A percentile compares a stretch with the other conserved stretches of the same genome.
Conservation (phyloP, 2,113 vertebrate genomes). For the Opisthocomus hoazin region DNA sequence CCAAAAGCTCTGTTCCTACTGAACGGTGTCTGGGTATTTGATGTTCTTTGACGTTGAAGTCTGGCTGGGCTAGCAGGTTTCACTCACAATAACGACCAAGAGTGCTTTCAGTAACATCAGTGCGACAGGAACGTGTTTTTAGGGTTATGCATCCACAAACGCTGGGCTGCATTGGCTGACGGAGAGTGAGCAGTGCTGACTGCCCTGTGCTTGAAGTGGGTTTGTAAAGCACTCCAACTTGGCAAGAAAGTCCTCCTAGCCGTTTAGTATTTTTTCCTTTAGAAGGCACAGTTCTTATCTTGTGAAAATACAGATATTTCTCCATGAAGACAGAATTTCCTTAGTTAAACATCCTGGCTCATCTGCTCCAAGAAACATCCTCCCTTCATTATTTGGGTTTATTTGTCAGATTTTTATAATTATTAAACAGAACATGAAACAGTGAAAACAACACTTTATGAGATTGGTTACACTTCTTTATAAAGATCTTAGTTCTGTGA, state of each 20-base stretch:
- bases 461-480: not conserved
- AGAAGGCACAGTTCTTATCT: slow-evolving; percentile 38
- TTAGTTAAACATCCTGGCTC: slow-evolving; percentile 21
- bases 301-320: slow-evolving; percentile 38
- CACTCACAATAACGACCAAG: not conserved
- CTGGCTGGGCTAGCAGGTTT: not conserved
- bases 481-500: not conserved
- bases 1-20: not conserved
- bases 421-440: not conserved
- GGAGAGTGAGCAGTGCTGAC: not conserved
- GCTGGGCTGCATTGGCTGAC: not conserved
- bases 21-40: not conserved
- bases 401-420: not conserved
- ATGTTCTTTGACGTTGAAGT: not conserved
- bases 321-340: slow-evolving; percentile 8
- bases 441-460: not conserved
- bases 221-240: not conserved
- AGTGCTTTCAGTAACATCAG: not conserved
- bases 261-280: not conserved
- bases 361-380: slow-evolving; percentile 3
- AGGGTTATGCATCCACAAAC: not conserved
- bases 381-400: not conserved
- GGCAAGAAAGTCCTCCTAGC: slow-evolving; percentile 2
- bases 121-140: not conserved
- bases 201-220: not conserved